Conservation (phyloP, 2,797 vertebrate genomes). For the Coluber constrictor region DNA sequence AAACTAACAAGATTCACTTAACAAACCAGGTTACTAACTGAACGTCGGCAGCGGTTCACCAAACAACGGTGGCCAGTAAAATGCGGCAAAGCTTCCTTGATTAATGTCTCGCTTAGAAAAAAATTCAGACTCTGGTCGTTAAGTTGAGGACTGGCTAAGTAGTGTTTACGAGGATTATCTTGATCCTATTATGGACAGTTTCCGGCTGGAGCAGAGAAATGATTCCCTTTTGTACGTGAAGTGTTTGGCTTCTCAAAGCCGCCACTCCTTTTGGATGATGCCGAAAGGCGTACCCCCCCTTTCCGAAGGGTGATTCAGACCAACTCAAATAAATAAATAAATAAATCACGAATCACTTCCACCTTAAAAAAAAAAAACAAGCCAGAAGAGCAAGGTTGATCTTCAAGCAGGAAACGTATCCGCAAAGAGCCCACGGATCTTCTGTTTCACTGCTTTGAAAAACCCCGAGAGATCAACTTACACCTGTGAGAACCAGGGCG, state of each 20-base stretch:
- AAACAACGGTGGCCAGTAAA: background rate
- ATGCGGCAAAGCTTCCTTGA: background rate
- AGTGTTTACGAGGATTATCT: background rate
- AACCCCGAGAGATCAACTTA: background rate
- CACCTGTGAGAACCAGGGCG: background rate
- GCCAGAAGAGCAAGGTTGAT: background rate
- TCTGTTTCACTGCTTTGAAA: background rate
- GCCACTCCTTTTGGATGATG: background rate
- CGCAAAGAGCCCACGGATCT: background rate
- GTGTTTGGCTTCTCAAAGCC: background rate
- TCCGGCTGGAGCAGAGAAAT: background rate
- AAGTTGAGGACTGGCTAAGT: background rate
- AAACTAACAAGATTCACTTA: too few species aligned
- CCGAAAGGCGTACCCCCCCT: background rate
- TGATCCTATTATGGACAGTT: too few species aligned
- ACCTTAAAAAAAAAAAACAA: background rate
- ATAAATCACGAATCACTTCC: too few species aligned
- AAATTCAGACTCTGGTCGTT: background rate
- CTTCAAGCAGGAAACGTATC: background rate
- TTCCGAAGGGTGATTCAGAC: background rate
- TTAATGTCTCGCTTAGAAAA: background rate
- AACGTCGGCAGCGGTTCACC: too few species aligned
- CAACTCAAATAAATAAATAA: background rate
- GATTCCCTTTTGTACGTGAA: background rate
- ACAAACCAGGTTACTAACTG: background rate